Evolutionary conservation across 2,888 invertebrate genomes (phyloP).

Genomic region (Ichneumoninae sp.): DNA sequence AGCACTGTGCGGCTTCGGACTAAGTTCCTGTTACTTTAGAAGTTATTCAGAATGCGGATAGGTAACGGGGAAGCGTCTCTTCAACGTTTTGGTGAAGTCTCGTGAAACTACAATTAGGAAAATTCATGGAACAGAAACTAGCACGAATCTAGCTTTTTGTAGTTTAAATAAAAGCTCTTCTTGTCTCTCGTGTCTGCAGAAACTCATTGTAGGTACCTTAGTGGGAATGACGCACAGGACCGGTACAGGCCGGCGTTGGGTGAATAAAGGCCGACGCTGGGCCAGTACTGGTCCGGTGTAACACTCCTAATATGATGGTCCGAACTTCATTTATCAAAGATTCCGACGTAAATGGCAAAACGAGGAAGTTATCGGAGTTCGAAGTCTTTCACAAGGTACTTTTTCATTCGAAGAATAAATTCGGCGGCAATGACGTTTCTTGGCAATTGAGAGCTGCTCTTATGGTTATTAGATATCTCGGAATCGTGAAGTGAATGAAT

Average conservation of each 20-base stretch:
- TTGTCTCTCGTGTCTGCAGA: neutral
- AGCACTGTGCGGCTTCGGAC: neutral
- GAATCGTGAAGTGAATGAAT: neutral
- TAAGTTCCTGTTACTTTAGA: neutral
- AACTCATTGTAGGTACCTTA: neutral
- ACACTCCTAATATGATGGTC: neutral
- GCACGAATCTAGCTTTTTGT: neutral
- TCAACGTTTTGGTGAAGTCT: neutral
- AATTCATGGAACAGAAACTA: neutral
- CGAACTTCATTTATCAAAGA: neutral
- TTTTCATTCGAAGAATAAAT: neutral
- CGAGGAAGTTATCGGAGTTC: neutral
- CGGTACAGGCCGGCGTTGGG: neutral
- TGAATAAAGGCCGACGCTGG: neutral
- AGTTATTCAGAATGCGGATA: neutral
- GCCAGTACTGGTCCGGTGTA: neutral
- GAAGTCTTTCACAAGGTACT: neutral
- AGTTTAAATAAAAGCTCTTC: neutral
- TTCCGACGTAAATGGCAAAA: neutral
- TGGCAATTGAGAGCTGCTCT: neutral
- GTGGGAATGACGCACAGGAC: neutral
- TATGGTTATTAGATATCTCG: neutral
- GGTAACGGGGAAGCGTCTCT: neutral
- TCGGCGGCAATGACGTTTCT: neutral
- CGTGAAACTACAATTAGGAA: neutral